Conservation (phyloP, 2,888 invertebrate genomes). For the Euplagia quadripunctaria region DNA sequence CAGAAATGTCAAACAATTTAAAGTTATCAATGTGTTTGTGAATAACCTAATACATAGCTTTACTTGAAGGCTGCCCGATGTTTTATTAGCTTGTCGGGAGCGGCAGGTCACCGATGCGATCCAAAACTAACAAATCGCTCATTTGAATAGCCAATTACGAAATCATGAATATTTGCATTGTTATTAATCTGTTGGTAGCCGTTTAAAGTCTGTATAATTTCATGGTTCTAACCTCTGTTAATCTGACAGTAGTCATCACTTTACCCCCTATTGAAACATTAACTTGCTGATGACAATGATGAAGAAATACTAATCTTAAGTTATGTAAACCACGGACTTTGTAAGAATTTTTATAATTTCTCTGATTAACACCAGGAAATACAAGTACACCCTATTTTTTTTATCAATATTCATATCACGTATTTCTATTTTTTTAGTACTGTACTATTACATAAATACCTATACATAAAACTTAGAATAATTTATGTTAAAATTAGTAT, state of each 20-base stretch:
- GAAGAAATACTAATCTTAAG: too few relatives aligned
- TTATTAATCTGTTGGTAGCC: slow-evolving; percentile 55
- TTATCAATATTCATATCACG: too few relatives aligned
- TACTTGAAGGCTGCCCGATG: slow-evolving; percentile 3
- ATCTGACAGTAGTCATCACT: not conserved
- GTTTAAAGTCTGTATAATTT: slow-evolving; percentile 35
- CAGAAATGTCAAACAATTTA: not conserved
- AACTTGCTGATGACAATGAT: too few relatives aligned
- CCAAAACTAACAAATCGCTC: slow-evolving; percentile 67
- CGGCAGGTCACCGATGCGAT: slow-evolving; percentile 58
- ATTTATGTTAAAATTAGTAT: too few relatives aligned
- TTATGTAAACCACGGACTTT: too few relatives aligned
- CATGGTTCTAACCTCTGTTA: not conserved
- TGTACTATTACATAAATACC: too few relatives aligned
- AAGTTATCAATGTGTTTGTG: not conserved
- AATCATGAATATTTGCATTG: slow-evolving; percentile 72
- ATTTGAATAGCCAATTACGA: slow-evolving; percentile 72
- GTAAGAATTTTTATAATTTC: too few relatives aligned
- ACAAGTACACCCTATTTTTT: too few relatives aligned
- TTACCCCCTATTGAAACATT: too few relatives aligned
- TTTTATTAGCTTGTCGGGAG: slow-evolving; percentile 41
- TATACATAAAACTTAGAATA: too few relatives aligned
- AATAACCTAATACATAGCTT: slow-evolving; percentile 18
- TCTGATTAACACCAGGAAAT: too few relatives aligned
- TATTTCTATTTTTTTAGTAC: too few relatives aligned